These are phyloP conservation scores for Drosophila quadrilineata DNA, from an alignment of 1,140 invertebrate species.

Conservation along the genomic window DNA sequence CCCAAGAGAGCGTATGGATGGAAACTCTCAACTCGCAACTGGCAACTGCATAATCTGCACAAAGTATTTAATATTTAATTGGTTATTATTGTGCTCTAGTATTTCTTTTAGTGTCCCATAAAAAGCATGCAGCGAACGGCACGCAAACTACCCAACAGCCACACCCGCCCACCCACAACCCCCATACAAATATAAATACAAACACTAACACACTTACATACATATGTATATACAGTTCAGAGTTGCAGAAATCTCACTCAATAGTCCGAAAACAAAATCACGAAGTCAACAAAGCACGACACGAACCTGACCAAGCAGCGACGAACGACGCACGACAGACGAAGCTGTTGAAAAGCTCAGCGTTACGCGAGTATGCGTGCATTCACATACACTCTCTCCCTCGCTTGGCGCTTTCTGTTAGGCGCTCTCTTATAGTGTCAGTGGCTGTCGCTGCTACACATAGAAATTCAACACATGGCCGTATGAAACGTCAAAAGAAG, in stretches of 20 bases:
- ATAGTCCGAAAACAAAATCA: slow-evolving; percentile 75
- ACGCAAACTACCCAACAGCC: slow-evolving; percentile 35
- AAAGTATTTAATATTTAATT: slow-evolving; percentile 39
- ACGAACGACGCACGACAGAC: slow-evolving; percentile 33
- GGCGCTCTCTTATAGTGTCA: slow-evolving; percentile 4
- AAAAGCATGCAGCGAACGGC: slow-evolving; percentile 58
- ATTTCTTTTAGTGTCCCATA: slow-evolving; percentile 60
- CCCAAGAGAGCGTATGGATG: no score
- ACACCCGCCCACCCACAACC: slow-evolving; percentile 21
- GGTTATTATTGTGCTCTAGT: slow-evolving; percentile 37
- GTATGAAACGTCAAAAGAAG: slow-evolving; percentile 62
- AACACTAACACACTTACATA: no score
- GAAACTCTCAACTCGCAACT: no score
- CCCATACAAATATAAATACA: background rate
- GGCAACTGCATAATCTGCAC: slow-evolving; percentile 17
- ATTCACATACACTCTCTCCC: slow-evolving; percentile 5
- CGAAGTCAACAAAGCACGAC: slow-evolving; percentile 16
- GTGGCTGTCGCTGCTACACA: slow-evolving; percentile 35
- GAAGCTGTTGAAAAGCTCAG: slow-evolving; percentile 48
- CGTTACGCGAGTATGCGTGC: no score
- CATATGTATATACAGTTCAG: no score
- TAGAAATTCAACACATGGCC: slow-evolving; percentile 67
- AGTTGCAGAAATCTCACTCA: slow-evolving; percentile 61
- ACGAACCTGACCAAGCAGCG: slow-evolving; percentile 51
- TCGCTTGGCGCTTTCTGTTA: no score